phyloP scores from a whole-genome alignment of 2,888 invertebrate species.

The Yponomeuta malinellus region DNA sequence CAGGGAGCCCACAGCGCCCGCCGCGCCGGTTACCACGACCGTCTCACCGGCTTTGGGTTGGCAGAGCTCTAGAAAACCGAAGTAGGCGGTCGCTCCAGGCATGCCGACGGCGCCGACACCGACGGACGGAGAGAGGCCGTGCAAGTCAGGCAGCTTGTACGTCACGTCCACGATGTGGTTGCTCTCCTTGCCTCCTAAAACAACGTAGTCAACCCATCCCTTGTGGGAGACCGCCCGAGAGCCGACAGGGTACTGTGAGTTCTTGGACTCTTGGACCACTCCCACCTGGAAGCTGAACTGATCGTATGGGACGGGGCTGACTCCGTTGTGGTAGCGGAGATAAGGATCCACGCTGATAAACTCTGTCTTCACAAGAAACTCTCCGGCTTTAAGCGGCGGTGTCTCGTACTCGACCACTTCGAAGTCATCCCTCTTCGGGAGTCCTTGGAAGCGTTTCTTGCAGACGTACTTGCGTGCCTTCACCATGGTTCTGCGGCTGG shows the following conservation, averaged over 20 bases:
- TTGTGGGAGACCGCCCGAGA: conserved; percentile 65
- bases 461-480: conserved; percentile 75
- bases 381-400: conserved; percentile 75
- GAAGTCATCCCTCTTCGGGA: conserved; percentile 75
- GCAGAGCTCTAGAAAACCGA: conserved; percentile 78
- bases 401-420: conserved; percentile 77
- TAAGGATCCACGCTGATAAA: conserved; percentile 49
- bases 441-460: conserved; percentile 71
- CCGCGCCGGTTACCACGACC: conserved; percentile 79
- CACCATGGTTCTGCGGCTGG: conserved; percentile 43
- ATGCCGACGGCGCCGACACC: conserved; percentile 74
- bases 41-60: conserved; percentile 78
- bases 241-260: conserved; percentile 73
- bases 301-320: conserved; percentile 44
- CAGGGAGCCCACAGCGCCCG: conserved; percentile 79
- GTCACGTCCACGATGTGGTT: conserved; percentile 1
- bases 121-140: conserved; percentile 54
- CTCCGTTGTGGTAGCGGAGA: conserved; percentile 32
- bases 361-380: conserved; percentile 40
- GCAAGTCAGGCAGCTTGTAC: conserved; percentile 55
- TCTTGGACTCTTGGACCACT: conserved; percentile 24
- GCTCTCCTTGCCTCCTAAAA: conserved; percentile 1
- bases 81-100: conserved; percentile 80
- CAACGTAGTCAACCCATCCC: conserved; percentile 76
- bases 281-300: conserved; percentile 16